Evolutionary conservation across 2,888 invertebrate species (phyloP).

Genomic region (Ichneumoninae sp.): DNA sequence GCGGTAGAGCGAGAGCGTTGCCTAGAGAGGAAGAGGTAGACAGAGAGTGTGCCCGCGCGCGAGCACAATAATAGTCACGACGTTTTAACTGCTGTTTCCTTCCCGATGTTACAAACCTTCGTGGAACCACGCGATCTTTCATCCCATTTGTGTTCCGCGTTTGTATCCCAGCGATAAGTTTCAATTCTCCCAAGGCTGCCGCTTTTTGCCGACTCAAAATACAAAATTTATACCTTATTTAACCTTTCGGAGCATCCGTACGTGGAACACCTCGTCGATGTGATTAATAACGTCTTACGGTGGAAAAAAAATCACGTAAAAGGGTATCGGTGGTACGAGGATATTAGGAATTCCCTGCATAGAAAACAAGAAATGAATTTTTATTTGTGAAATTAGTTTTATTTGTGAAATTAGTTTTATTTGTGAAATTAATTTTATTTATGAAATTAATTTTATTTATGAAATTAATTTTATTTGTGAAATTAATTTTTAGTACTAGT

Average conservation of each 20-base stretch:
- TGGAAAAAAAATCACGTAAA: neutral
- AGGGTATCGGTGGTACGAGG: neutral
- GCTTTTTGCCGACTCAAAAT: neutral
- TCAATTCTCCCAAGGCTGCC: conserved; percentile 11
- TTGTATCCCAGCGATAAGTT: neutral
- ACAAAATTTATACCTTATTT: neutral
- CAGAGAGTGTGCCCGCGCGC: conserved; percentile 28
- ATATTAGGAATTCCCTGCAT: neutral
- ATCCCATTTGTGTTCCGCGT: neutral
- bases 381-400: neutral
- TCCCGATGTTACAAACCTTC: conserved; percentile 22
- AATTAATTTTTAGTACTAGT: too few species aligned
- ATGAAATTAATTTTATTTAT: too few species aligned
- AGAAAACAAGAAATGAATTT: neutral
- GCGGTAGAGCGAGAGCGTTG: conserved; percentile 35
- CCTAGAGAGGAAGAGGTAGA: conserved; percentile 7
- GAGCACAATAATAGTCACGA: conserved; percentile 65
- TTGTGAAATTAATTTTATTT: too few species aligned
- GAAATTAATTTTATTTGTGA: too few species aligned
- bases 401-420: too few species aligned
- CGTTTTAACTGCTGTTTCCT: conserved; percentile 45
- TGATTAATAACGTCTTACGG: neutral
- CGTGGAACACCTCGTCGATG: neutral
- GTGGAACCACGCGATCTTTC: conserved; percentile 15
- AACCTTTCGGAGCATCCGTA: neutral